Conservation (phyloP, 2,888 invertebrate species). For the Pollenia amentaria region DNA sequence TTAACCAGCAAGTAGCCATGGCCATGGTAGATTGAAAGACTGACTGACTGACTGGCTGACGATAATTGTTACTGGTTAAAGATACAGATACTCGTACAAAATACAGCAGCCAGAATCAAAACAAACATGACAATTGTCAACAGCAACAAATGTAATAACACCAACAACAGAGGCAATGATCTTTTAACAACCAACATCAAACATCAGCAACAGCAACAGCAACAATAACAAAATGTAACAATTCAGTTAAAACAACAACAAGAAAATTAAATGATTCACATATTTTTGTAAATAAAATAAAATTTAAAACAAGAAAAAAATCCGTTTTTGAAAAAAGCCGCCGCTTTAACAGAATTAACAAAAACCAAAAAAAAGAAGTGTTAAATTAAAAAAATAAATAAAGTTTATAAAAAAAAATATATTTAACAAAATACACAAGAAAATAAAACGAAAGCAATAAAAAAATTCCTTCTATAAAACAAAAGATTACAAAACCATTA, state of each 20-base stretch:
- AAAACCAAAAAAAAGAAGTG: constrained; percentile 33
- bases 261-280: constrained; percentile 57
- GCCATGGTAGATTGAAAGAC: constrained; percentile 18
- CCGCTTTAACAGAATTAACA: background rate
- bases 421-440: constrained; percentile 36
- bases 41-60: background rate
- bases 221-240: constrained; percentile 68
- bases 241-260: constrained; percentile 49
- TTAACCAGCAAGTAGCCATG: constrained; percentile 31
- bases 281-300: constrained; percentile 42
- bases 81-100: constrained; percentile 40
- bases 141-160: constrained; percentile 60
- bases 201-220: constrained; percentile 39
- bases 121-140: constrained; percentile 61
- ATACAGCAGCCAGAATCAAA: constrained; percentile 40
- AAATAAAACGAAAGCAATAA: background rate
- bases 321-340: constrained; percentile 55
- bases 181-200: constrained; percentile 41
- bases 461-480: constrained; percentile 29
- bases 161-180: constrained; percentile 63
- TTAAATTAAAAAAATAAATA: constrained; percentile 56
- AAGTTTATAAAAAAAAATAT: constrained; percentile 31
- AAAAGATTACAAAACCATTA: constrained; percentile 59
- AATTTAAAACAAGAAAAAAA: constrained; percentile 24
- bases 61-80: constrained; percentile 10